These are phyloP conservation scores for Myotis brandtii DNA, from an alignment of 2,113 vertebrate genomes.

Conservation along the genomic window DNA sequence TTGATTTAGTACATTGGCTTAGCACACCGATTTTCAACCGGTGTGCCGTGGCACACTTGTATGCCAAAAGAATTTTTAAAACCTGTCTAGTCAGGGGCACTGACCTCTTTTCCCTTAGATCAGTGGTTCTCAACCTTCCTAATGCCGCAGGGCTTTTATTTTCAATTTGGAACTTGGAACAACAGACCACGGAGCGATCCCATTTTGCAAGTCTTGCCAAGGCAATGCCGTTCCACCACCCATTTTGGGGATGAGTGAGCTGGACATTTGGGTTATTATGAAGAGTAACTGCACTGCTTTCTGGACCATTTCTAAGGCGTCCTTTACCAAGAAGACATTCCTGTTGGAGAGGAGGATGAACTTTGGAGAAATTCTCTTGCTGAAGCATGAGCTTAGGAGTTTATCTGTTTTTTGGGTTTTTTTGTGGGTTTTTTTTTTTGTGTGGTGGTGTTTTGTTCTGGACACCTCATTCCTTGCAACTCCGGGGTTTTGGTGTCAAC, in stretches of 20 bases:
- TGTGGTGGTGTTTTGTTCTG: conserved; percentile 81
- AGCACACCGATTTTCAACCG: not conserved
- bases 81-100: not conserved
- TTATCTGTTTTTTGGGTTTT: not conserved
- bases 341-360: conserved; percentile 76
- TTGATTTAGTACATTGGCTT: not conserved
- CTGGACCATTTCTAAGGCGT: conserved; percentile 83
- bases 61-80: not conserved
- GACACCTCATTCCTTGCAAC: conserved; percentile 82
- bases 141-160: too few species aligned
- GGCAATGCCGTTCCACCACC: too few species aligned
- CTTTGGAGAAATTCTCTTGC: conserved; percentile 79
- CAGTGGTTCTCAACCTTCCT: too few species aligned
- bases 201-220: too few species aligned
- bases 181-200: too few species aligned
- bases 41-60: not conserved
- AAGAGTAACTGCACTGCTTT: conserved; percentile 80
- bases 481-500: conserved; percentile 78
- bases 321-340: conserved; percentile 83
- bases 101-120: not conserved
- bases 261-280: too few species aligned
- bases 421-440: too few species aligned
- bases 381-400: conserved; percentile 84
- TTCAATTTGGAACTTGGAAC: too few species aligned
- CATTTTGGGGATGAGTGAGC: too few species aligned